Evolutionary conservation across 2,888 invertebrate genomes (phyloP).

Genomic region (Stictocephala bisonia): DNA sequence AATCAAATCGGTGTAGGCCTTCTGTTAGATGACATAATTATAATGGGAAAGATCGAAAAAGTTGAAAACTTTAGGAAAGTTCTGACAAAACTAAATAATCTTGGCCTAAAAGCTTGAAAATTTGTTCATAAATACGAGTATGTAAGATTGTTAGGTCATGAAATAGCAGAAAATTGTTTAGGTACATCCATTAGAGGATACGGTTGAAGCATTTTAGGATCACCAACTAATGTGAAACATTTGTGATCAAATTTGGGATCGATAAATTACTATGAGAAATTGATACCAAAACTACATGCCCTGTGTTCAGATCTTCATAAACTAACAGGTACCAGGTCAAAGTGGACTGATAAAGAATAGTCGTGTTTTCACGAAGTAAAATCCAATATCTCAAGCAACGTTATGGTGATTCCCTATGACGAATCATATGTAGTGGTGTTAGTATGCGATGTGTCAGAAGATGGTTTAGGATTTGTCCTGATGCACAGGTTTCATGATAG

Average conservation of each 20-base stretch:
- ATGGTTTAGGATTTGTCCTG: not conserved
- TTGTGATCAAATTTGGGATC: not conserved
- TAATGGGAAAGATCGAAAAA: not conserved
- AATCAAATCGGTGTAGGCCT: too few relatives aligned
- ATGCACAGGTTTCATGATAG: conserved; percentile 1
- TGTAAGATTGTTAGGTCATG: conserved; percentile 13
- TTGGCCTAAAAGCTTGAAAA: not conserved
- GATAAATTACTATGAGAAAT: not conserved
- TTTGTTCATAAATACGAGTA: not conserved
- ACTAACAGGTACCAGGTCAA: not conserved
- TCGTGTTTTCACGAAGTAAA: not conserved
- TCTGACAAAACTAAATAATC: conserved; percentile 9
- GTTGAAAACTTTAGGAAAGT: conserved; percentile 6
- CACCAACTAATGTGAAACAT: not conserved
- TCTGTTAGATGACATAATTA: conserved; percentile 6
- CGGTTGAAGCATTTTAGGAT: not conserved
- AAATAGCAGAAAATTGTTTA: not conserved
- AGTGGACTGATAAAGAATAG: conserved; percentile 9
- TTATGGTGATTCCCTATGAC: not conserved
- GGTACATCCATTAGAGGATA: not conserved
- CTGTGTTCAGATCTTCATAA: not conserved
- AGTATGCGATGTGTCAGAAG: conserved; percentile 1
- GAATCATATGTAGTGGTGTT: not conserved
- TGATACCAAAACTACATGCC: not conserved
- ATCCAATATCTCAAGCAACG: not conserved